Conservation (phyloP, 1,140 invertebrate species). For the Psilanteris sp. region DNA sequence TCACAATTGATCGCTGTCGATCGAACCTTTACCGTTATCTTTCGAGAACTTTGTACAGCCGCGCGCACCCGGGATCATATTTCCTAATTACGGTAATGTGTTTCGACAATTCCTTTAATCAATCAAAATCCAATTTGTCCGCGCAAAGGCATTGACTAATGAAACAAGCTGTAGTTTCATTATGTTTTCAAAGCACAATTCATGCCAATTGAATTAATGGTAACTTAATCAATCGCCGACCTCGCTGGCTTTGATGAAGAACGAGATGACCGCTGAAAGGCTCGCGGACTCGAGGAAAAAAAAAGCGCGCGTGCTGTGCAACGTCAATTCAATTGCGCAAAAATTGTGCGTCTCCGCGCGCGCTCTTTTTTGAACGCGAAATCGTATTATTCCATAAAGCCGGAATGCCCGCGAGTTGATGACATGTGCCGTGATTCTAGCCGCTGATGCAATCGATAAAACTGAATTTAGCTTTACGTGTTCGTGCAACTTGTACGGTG, state of each 20-base stretch:
- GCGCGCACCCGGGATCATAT: too few species aligned
- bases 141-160: constrained; percentile 27
- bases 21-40: too few species aligned
- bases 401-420: too few species aligned
- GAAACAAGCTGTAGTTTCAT: constrained; percentile 22
- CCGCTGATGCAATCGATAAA: too few species aligned
- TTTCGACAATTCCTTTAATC: constrained; percentile 8
- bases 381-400: too few species aligned
- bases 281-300: constrained; percentile 2
- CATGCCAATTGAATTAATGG: constrained; percentile 14
- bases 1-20: too few species aligned
- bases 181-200: constrained; percentile 30
- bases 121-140: constrained; percentile 13
- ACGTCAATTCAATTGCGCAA: background rate
- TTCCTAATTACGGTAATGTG: constrained; percentile 17
- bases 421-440: too few species aligned
- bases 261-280: background rate
- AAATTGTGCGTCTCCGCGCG: too few species aligned
- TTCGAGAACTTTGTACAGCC: too few species aligned
- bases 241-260: constrained; percentile 1
- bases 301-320: background rate
- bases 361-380: too few species aligned
- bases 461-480: too few species aligned
- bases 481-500: too few species aligned
- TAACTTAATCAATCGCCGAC: constrained; percentile 10